phyloP scores from a whole-genome alignment of 2,113 vertebrate species.

The Catagonus wagneri region DNA sequence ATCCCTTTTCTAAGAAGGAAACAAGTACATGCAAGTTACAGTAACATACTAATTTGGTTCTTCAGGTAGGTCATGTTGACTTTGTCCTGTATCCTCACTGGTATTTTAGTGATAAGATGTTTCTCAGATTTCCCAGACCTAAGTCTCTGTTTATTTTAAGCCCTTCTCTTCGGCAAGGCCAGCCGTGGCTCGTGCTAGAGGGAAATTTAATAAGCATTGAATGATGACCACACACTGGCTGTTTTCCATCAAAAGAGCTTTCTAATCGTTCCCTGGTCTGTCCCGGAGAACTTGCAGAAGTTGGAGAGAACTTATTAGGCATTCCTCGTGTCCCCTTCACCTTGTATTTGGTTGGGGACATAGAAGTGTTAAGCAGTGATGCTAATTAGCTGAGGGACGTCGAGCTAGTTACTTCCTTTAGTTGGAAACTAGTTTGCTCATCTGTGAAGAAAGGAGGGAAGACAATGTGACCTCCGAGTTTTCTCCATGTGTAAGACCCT shows the following conservation, averaged over 20 bases:
- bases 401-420: neutral
- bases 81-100: neutral
- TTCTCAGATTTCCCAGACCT: neutral
- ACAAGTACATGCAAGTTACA: neutral
- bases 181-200: neutral
- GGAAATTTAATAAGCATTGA: constrained; percentile 52
- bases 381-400: neutral
- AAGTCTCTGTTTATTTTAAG: constrained; percentile 38
- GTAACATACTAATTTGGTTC: neutral
- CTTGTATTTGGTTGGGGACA: neutral
- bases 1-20: neutral
- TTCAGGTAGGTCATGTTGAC: neutral
- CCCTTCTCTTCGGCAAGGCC: neutral
- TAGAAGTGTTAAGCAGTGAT: neutral
- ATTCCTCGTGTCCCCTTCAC: neutral
- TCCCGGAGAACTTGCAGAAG: neutral
- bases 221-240: neutral
- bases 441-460: neutral
- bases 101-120: neutral
- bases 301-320: neutral
- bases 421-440: neutral
- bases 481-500: neutral
- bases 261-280: neutral
- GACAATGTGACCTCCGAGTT: neutral
- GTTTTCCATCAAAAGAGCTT: neutral